Conservation (phyloP, 2,113 vertebrate genomes). For the Ifrita kowaldi region DNA sequence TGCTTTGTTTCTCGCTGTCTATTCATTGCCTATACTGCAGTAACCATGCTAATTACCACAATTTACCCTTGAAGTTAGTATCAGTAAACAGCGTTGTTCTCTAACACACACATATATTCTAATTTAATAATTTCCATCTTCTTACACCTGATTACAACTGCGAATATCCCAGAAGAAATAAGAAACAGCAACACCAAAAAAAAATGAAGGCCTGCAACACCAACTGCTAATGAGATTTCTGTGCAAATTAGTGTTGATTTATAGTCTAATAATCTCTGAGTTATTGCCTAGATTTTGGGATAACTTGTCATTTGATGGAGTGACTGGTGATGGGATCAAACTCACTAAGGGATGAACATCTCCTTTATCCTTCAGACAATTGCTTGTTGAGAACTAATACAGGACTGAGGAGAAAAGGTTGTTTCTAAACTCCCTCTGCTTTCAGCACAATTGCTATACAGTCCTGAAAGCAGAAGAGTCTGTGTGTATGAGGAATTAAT, state of each 20-base stretch:
- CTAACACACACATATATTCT: background rate
- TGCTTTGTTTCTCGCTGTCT: rapidly evolving
- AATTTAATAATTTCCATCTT: background rate
- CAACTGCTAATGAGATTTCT: background rate
- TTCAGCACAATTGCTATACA: background rate
- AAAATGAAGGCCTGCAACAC: background rate
- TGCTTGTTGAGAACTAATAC: background rate
- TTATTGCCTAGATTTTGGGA: background rate
- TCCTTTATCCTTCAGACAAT: background rate
- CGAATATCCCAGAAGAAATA: background rate
- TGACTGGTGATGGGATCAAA: background rate
- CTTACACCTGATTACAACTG: background rate
- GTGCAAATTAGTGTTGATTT: background rate
- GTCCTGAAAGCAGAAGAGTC: background rate
- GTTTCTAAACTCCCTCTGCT: background rate
- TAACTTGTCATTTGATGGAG: background rate
- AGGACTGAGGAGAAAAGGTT: background rate
- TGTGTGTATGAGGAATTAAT: background rate
- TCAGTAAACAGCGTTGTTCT: background rate
- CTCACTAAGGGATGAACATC: background rate
- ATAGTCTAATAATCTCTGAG: background rate
- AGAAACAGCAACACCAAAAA: background rate
- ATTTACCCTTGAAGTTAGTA: background rate
- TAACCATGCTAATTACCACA: background rate
- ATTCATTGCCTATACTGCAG: background rate